Percentiles rank a stretch among this genome's conserved stretches.
phyloP scores from a whole-genome alignment of 2,113 vertebrate species.

The Etheostoma cragini region DNA sequence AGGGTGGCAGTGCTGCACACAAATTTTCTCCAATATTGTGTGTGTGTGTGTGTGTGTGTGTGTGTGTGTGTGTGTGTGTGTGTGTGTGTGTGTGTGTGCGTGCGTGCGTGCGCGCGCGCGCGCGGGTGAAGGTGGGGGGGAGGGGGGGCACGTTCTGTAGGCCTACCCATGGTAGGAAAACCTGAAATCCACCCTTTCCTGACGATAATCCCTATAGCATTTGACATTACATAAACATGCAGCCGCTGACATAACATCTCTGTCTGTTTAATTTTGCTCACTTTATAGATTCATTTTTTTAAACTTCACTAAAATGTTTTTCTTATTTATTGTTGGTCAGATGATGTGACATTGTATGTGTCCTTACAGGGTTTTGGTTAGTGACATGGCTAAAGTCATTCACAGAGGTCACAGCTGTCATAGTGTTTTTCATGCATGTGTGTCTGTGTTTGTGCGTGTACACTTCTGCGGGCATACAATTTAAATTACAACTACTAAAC shows the following conservation, averaged over 20 bases:
- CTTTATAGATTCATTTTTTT: background rate
- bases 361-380: background rate
- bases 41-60: background rate
- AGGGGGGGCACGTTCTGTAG: background rate
- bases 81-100: background rate
- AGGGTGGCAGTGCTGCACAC: constrained; percentile 59
- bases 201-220: background rate
- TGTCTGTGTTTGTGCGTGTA: background rate
- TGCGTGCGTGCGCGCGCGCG: background rate
- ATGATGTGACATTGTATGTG: background rate
- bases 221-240: background rate
- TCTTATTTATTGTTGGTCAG: background rate
- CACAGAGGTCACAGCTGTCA: constrained; percentile 15
- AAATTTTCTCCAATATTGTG: background rate
- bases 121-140: background rate
- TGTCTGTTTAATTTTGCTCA: background rate
- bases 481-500: constrained; percentile 13
- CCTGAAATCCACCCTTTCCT: constrained; percentile 15
- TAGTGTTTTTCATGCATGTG: constrained; percentile 3
- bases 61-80: background rate
- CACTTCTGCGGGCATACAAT: constrained; percentile 22
- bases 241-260: background rate
- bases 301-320: background rate
- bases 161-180: background rate
- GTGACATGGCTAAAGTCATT: constrained; percentile 1